Base-by-base conservation (phyloP, 2,888 invertebrate genomes). In the Sarcophaga subvicina region DNA sequence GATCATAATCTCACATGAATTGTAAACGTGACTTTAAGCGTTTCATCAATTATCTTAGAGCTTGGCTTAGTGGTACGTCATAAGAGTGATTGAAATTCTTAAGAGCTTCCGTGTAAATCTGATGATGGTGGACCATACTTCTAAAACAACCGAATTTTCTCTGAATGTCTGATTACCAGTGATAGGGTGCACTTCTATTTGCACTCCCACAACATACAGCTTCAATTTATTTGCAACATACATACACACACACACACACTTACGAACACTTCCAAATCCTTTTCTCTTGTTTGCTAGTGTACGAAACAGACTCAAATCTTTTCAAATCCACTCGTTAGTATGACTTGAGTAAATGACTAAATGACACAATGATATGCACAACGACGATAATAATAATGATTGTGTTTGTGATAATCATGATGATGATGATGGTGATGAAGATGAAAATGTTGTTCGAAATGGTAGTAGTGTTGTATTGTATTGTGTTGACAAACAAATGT, bases 401-500 rank as follows among this genome's bases (percentile, higher is more conserved):
- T 63, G 5, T 10, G 20, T 17, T 59, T 54, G 54, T 3, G 20
- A 12, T 45, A 3, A 37, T 67, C 17, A 63, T 70, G 27, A 49
- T 77, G 71, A 77, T 49, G 49, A 72, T 67, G 64, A 47, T 37
- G 63, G n/a, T 62, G 62, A 62, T 6, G 66, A 17, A 22, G 10
- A 67, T 14, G 54, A 14, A 14, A 17, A 54, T 54, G 17, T 54
- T 54, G 17, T 54, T 54, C 17, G 12, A 54, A 14, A 14, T 54
- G 20, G 47, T 22, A 76, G 49, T 70, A 22, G 22, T 22, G 22
- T 22, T 22, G 22, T 22, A 69, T 54, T 17, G 67, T 22, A 76
- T 71, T 70, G 75, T 79, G 69, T 79, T 79, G 79, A 79, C 79
- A 83, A 75, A 79, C 75, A 79, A 79, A 79, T 83, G 83, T 83